Conservation (phyloP, 1,140 invertebrate genomes). For the Calephelis virginiensis region DNA sequence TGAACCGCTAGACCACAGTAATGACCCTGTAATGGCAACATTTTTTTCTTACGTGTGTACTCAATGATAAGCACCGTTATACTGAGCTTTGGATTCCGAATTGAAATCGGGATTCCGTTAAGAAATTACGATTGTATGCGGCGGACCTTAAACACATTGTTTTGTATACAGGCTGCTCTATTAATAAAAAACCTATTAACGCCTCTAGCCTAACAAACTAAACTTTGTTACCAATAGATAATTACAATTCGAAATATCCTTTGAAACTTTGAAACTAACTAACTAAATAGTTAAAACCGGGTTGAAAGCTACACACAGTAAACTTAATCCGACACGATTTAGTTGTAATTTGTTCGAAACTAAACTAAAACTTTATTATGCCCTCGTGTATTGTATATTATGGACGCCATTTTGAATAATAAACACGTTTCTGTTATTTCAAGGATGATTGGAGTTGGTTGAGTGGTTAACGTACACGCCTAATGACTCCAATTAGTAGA, state of each 20-base stretch:
- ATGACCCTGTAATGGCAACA: too few species aligned
- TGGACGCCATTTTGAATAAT: conserved; percentile 1
- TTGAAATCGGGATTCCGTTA: too few species aligned
- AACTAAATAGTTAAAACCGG: conserved; percentile 8
- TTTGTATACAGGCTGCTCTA: too few species aligned
- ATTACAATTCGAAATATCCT: conserved; percentile 4
- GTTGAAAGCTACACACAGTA: conserved; percentile 10
- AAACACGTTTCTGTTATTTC: background rate
- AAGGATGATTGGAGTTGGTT: background rate
- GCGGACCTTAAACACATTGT: too few species aligned
- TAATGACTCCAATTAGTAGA: too few species aligned
- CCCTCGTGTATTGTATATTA: background rate
- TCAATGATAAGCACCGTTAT: too few species aligned
- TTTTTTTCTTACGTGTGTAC: too few species aligned
- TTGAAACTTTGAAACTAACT: conserved; percentile 6
- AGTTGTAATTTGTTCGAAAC: conserved; percentile 12
- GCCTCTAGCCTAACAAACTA: background rate
- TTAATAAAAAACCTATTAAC: background rate
- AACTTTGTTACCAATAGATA: conserved; percentile 14
- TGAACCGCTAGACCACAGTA: too few species aligned
- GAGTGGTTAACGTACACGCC: too few species aligned
- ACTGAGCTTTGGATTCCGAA: too few species aligned
- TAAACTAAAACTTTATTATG: conserved; percentile 3
- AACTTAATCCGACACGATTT: conserved; percentile 7
- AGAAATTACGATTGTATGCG: too few species aligned